Evolutionary conservation across 2,888 invertebrate genomes (phyloP), one percentile per base, ranked within the genome.

Genomic region (Cephalotes varians): DNA sequence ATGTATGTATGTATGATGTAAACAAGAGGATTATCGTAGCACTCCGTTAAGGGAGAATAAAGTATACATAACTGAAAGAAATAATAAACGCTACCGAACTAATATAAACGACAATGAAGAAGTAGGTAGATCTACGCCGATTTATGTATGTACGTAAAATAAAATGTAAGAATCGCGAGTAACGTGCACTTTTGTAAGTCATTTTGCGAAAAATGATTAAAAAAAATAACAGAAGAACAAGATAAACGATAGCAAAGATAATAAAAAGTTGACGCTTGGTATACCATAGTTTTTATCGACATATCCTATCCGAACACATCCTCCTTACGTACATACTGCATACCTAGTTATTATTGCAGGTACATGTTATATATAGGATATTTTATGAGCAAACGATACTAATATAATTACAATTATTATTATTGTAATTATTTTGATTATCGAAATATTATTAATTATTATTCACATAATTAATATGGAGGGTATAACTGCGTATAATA

Each of bases 241-340:
- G 73, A 84, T 83, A 74, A 80, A 82, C 74, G 64, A 85, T 85
- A 83, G 47, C 85, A 85, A 62, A 84, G 65, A 87, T 67, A 89
- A 90, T 77, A 88, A 88, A 89, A 87, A 86, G 86, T 91, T 90
- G 91, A 93, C 91, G 92, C 92, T 92, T 92, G 91, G 91, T 90
- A 90, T 91, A 91, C 91, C 87, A 93, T 93, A 93, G 93, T 92
- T 94, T 93, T 94, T 93, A 94, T 93, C 92, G 91, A 94, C 94
- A 94, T 94, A 94, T 94, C 94, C 93, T 94, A 93, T 92, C 92
- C 93, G 90, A 93, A 94, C 93, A 93, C 93, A 93, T 93, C 93
- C 92, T 91, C 91, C 83, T 88, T 92, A 91, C 91, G 93, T 93
- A 93, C 92, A 93, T 93, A 93, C 92, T 91, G 93, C 93, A 94